These are phyloP conservation scores for Hololepta plana DNA, from an alignment of 2,888 invertebrate species.

Conservation along the genomic window DNA sequence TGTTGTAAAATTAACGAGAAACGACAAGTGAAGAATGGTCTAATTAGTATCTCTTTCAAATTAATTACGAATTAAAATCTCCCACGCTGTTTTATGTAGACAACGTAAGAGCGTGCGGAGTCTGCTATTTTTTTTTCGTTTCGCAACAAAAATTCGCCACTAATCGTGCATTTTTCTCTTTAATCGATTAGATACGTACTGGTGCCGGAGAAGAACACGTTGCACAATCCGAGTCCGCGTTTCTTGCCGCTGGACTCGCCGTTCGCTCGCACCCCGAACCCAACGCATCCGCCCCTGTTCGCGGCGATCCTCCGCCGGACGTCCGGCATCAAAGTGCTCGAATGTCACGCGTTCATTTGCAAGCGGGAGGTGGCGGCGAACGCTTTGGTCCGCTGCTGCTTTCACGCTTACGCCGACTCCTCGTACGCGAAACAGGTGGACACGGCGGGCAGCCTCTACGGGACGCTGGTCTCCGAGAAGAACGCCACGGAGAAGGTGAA, in stretches of 20 bases:
- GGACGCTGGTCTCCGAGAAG: slow-evolving; percentile 23
- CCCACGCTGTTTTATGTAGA: too few relatives aligned
- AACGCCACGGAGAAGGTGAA: slow-evolving; percentile 24
- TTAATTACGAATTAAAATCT: too few relatives aligned
- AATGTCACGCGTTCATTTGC: slow-evolving; percentile 98
- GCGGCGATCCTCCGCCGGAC: slow-evolving; percentile 92
- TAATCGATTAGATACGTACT: slow-evolving; percentile 29
- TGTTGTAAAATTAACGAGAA: too few relatives aligned
- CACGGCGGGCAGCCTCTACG: slow-evolving; percentile 31
- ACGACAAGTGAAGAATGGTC: too few relatives aligned
- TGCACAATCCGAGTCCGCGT: slow-evolving; percentile 51
- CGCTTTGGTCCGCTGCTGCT: slow-evolving; percentile 91
- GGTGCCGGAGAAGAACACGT: slow-evolving; percentile 28
- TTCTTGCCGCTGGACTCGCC: slow-evolving; percentile 93
- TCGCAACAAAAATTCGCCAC: too few relatives aligned
- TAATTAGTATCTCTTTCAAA: too few relatives aligned
- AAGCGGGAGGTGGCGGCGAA: slow-evolving; percentile 93
- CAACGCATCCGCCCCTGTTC: slow-evolving; percentile 89
- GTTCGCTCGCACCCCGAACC: slow-evolving; percentile 81
- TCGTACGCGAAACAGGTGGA: slow-evolving; percentile 76
- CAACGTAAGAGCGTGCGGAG: too few relatives aligned
- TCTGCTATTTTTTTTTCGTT: too few relatives aligned
- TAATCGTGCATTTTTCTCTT: too few relatives aligned
- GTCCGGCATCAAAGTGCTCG: slow-evolving; percentile 91
- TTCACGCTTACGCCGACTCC: slow-evolving; percentile 93